These are phyloP conservation scores for Papilio dardanus DNA, from an alignment of 1,140 invertebrate species.

Conservation along the genomic window DNA sequence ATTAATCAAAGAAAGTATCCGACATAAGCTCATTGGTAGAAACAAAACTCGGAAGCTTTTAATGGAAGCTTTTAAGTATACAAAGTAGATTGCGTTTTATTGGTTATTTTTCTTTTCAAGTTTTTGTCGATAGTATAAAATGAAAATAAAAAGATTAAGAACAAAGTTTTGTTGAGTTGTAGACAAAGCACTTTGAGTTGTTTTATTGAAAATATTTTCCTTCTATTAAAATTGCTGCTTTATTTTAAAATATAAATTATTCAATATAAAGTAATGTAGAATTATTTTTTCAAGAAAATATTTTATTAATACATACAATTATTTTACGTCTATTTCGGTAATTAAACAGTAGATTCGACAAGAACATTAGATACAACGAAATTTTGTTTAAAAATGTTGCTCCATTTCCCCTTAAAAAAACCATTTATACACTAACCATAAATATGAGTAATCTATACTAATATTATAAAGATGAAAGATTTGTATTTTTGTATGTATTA, in stretches of 20 bases:
- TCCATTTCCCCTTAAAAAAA: too few relatives aligned
- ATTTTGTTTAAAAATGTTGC: too few relatives aligned
- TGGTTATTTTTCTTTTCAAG: background rate
- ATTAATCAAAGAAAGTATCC: slow-evolving; percentile 18
- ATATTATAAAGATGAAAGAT: too few relatives aligned
- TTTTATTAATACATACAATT: too few relatives aligned
- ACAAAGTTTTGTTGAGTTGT: background rate
- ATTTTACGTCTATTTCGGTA: too few relatives aligned
- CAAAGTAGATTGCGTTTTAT: slow-evolving; percentile 26
- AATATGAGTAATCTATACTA: too few relatives aligned
- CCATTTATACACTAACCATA: too few relatives aligned
- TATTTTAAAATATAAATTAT: background rate
- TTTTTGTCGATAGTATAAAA: slow-evolving; percentile 8
- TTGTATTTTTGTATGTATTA: too few relatives aligned
- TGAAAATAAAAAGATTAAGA: background rate
- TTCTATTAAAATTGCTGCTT: background rate
- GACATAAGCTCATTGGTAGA: slow-evolving; percentile 5
- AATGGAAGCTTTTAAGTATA: slow-evolving; percentile 31
- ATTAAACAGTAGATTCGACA: too few relatives aligned
- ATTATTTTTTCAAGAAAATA: too few relatives aligned
- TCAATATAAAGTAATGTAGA: too few relatives aligned
- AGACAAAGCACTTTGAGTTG: background rate
- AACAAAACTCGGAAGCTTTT: slow-evolving; percentile 29
- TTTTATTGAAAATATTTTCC: background rate
- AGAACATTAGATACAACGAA: too few relatives aligned